These are phyloP conservation scores for Limnephilus rhombicus DNA, from an alignment of 2,888 invertebrate genomes.

Conservation along the genomic window DNA sequence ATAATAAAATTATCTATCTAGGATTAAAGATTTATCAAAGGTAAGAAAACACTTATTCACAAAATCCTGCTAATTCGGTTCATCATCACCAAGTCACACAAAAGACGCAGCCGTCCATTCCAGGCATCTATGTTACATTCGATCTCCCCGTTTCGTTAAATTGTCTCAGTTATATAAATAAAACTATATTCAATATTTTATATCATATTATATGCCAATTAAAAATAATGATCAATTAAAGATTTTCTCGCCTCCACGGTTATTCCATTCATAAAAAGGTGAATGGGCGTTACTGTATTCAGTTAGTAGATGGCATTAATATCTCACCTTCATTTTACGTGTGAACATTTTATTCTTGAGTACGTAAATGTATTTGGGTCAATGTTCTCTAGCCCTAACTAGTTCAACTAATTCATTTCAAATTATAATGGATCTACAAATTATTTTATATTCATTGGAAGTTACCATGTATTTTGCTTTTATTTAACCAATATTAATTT, in stretches of 20 bases:
- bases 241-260: not conserved
- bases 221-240: not conserved
- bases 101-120: not conserved
- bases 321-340: not conserved
- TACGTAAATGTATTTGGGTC: slow-evolving; percentile 1
- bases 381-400: not conserved
- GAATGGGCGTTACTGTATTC: not conserved
- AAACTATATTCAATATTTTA: not conserved
- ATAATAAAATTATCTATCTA: too few species aligned
- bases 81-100: not conserved
- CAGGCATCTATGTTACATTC: not conserved
- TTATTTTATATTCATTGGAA: not conserved
- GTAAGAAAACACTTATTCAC: not conserved
- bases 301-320: not conserved
- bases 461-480: too few species aligned
- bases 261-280: not conserved
- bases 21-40: not conserved
- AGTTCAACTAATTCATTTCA: not conserved
- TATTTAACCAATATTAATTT: too few species aligned
- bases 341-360: not conserved
- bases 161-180: not conserved
- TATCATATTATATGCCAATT: not conserved
- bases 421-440: not conserved
- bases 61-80: not conserved
- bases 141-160: not conserved